A percentile compares a stretch with the other conserved stretches of the same genome.
Evolutionary conservation across 2,888 invertebrate genomes (phyloP).

Genomic region (Pseudococcus jackbeardsleyi): DNA sequence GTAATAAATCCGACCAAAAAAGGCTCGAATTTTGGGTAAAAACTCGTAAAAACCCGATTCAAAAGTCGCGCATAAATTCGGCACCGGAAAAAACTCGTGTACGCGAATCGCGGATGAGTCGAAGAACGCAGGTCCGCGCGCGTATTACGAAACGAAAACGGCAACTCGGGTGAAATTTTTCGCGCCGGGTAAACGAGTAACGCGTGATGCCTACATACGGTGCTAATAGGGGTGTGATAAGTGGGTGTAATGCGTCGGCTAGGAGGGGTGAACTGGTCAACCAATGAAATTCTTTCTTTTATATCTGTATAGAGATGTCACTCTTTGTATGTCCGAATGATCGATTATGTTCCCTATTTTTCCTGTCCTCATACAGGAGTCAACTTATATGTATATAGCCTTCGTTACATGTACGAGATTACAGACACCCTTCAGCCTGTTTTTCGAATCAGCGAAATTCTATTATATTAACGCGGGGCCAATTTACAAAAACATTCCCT

Average conservation of each 20-base stretch:
- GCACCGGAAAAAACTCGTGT: not conserved
- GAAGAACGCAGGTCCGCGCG: conserved; percentile 53
- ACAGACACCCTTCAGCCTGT: conserved; percentile 46
- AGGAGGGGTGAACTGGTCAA: conserved; percentile 64
- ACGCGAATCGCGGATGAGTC: not conserved
- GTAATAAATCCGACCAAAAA: not conserved
- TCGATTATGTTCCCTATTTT: conserved; percentile 62
- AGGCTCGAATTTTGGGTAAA: not conserved
- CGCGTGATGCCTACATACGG: conserved; percentile 61
- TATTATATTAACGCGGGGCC: conserved; percentile 47
- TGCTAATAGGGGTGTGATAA: conserved; percentile 61
- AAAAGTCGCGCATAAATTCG: conserved; percentile 27
- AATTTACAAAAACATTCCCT: conserved; percentile 60
- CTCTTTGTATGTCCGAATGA: conserved; percentile 64
- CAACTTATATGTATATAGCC: conserved; percentile 56
- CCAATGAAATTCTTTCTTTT: conserved; percentile 64
- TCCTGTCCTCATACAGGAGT: conserved; percentile 61
- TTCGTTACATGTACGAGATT: conserved; percentile 58
- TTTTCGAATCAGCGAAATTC: conserved; percentile 48
- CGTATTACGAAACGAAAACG: conserved; percentile 22
- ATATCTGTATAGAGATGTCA: conserved; percentile 65
- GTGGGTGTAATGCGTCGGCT: conserved; percentile 61
- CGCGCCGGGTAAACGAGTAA: conserved; percentile 24
- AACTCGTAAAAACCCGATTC: conserved; percentile 39
- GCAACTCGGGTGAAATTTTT: conserved; percentile 29